Base-by-base conservation (phyloP, 2,113 vertebrate genomes). In the Anhinga anhinga region DNA sequence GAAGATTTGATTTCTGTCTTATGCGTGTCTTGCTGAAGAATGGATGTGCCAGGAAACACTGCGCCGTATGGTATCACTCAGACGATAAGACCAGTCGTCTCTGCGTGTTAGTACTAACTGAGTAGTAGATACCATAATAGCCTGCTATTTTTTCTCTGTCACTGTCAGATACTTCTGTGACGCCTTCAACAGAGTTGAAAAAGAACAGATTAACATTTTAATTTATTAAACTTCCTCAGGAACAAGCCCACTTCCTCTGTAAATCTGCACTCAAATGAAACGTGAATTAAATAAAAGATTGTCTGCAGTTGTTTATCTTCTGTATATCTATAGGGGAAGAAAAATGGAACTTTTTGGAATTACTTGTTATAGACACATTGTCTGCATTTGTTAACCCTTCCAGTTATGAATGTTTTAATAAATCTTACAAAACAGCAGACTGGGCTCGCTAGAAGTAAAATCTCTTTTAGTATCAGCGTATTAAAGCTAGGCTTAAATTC, bases 141-240 rank as follows among this genome's bases (percentile, higher is more conserved):
- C 49, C 65, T 94, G 93, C 91, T 94, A 52, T 36, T 85, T 70
- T 95, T 90, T 86, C 49, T 82, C 93, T 95, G 15, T 96, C 94
- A 53, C 90, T 86, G 83, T 95, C 94, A 82, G 17, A 89, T 70
- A 47, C 97, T 85, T 81, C 79, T 49, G 47, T 71, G 83, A 88
- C 76, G 72, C 83, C 87, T 86, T 97, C 93, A 96, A n/a, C 93
- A 80, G 83, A 91, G 65, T n/a, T 97, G 97, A 98, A 88, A 96
- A 96, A 96, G 94, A 98, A 55, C 97, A 98, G 97, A 96, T 93
- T 82, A 94, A 73, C 77, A 38, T 96, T 97, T 93, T 93, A 88
- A 95, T 89, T 94, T 97, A 88, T 96, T 97, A 79, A 83, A 90
- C 96, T 98, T 98, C 95, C 96, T 95, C 55, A 53, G 88, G 79